Evolutionary conservation across 2,888 invertebrate species (phyloP).

Genomic region (Spisula solida): DNA sequence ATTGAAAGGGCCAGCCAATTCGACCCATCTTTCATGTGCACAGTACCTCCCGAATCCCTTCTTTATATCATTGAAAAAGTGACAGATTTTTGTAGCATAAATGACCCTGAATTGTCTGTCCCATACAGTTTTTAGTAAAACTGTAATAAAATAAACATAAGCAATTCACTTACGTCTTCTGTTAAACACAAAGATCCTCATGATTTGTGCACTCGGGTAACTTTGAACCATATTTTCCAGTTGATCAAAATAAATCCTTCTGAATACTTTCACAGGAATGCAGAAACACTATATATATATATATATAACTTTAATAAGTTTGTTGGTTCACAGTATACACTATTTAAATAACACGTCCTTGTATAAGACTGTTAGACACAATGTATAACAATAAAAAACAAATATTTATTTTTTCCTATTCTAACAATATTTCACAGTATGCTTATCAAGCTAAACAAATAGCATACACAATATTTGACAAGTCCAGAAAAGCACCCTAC

Average conservation of each 20-base stretch:
- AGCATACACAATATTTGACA: neutral
- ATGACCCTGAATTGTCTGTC: no score
- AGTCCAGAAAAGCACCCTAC: neutral
- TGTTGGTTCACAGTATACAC: neutral
- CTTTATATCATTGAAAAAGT: no score
- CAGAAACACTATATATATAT: neutral
- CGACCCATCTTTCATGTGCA: no score
- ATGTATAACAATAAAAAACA: neutral
- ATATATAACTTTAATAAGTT: no score
- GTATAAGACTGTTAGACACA: no score
- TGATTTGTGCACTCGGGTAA: conserved; percentile 32
- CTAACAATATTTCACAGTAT: conserved; percentile 4
- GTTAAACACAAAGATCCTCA: conserved; percentile 39
- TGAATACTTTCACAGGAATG: neutral
- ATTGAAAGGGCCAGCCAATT: no score
- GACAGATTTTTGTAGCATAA: no score
- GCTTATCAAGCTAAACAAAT: neutral
- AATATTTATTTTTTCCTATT: neutral
- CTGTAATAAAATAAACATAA: neutral
- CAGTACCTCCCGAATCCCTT: no score
- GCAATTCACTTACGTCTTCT: conserved; percentile 37
- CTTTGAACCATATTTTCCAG: conserved; percentile 38
- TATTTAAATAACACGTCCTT: neutral
- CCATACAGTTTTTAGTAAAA: no score
- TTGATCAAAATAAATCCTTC: neutral